Conservation (phyloP, 2,797 vertebrate species). For the Astyanax mexicanus region DNA sequence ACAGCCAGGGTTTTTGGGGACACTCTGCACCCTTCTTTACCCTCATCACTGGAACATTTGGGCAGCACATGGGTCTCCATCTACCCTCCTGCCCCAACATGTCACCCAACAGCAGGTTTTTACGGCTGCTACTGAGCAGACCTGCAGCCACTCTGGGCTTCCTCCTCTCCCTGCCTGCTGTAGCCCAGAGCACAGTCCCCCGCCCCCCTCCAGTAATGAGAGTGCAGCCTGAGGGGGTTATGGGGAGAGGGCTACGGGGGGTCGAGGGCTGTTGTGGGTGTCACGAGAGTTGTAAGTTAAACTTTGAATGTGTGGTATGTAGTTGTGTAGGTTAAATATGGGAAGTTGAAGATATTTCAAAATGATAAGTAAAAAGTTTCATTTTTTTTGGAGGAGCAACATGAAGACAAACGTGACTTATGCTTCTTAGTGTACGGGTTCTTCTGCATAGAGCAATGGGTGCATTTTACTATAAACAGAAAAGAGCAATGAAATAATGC, state of each 20-base stretch:
- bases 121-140: constrained; percentile 51
- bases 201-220: constrained; percentile 31
- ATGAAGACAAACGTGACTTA: too few relatives aligned
- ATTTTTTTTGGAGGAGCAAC: too few relatives aligned
- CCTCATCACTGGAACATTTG: constrained; percentile 77
- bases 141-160: constrained; percentile 22
- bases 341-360: neutral
- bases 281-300: constrained; percentile 16
- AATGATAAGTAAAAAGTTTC: neutral
- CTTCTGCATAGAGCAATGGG: too few relatives aligned
- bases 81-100: constrained; percentile 72
- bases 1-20: constrained; percentile 11
- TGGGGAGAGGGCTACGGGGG: neutral
- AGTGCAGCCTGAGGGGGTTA: constrained; percentile 28
- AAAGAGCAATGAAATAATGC: too few relatives aligned
- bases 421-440: too few relatives aligned
- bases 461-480: too few relatives aligned
- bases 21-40: neutral
- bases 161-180: constrained; percentile 24
- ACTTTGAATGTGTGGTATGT: constrained; percentile 12
- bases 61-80: constrained; percentile 81
- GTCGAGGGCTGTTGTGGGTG: constrained; percentile 15
- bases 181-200: constrained; percentile 28
- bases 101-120: constrained; percentile 41
- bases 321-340: neutral